These are phyloP conservation scores for Ctenopoma multispine DNA, from an alignment of 2,797 vertebrate genomes.

Conservation along the genomic window DNA sequence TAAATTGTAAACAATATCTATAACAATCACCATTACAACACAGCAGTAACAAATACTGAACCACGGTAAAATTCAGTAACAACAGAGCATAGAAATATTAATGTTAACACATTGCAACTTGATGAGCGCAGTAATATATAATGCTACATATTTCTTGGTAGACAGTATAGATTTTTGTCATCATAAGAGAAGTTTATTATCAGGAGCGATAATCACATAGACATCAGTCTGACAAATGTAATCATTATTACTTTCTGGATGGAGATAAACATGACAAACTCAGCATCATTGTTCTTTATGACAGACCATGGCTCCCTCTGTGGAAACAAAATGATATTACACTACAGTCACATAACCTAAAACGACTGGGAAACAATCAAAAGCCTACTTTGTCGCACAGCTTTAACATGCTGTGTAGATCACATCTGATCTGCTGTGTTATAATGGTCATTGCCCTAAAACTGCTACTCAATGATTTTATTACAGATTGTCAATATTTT, in stretches of 20 bases:
- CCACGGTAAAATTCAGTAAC: not conserved
- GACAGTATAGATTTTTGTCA: not conserved
- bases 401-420: not conserved
- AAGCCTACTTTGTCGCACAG: not conserved
- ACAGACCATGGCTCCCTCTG: slow-evolving; percentile 62
- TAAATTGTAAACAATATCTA: not conserved
- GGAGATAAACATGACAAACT: not conserved
- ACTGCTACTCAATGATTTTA: not conserved
- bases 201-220: not conserved
- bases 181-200: not conserved
- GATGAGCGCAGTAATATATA: not conserved
- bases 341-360: slow-evolving; percentile 21
- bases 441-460: not conserved
- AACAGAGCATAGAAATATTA: not conserved
- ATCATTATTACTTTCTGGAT: not conserved
- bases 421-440: slow-evolving; percentile 9
- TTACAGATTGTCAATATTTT: not conserved
- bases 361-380: slow-evolving; percentile 20
- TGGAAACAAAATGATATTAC: slow-evolving; percentile 40
- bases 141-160: not conserved
- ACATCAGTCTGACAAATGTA: slow-evolving; percentile 2
- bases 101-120: not conserved
- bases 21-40: not conserved
- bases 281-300: not conserved
- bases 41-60: not conserved